Evolutionary conservation across 2,888 invertebrate species (phyloP).

Genomic region (Drosophila subsilvestris): DNA sequence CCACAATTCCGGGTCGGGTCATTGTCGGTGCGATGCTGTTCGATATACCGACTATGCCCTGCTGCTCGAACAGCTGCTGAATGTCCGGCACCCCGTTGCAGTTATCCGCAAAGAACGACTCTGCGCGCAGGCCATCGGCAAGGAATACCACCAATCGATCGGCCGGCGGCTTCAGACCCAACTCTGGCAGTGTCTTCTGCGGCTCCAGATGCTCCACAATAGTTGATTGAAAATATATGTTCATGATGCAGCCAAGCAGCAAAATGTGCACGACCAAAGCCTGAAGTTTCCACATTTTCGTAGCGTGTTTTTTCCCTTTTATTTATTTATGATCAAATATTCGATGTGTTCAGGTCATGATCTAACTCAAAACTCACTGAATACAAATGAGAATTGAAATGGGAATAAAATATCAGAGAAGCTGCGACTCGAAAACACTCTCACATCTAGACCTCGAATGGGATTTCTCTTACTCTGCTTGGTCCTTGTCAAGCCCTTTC

Average conservation of each 20-base stretch:
- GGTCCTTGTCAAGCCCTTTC: conserved; percentile 48
- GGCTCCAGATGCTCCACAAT: conserved; percentile 86
- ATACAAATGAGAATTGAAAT: not conserved
- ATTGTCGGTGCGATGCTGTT: conserved; percentile 97
- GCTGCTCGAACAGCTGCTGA: conserved; percentile 62
- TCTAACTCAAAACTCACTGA: not conserved
- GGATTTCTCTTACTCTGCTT: conserved; percentile 18
- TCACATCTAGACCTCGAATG: not conserved
- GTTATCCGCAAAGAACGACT: conserved; percentile 87
- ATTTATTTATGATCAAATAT: no score
- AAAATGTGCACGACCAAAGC: conserved; percentile 88
- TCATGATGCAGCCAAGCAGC: conserved; percentile 93
- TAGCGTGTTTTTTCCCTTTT: not conserved
- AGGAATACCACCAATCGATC: conserved; percentile 94
- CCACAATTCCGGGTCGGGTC: conserved; percentile 98
- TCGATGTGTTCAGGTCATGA: no score
- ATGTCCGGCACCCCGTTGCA: conserved; percentile 73
- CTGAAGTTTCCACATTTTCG: conserved; percentile 80
- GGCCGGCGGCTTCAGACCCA: conserved; percentile 84
- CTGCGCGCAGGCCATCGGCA: conserved; percentile 95
- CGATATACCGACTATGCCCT: conserved; percentile 88
- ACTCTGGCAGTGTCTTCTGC: conserved; percentile 25
- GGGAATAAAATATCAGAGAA: not conserved
- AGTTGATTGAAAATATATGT: conserved; percentile 96
- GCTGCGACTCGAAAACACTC: not conserved